Conservation (phyloP, 2,113 vertebrate genomes). For the Saguinus midas region DNA sequence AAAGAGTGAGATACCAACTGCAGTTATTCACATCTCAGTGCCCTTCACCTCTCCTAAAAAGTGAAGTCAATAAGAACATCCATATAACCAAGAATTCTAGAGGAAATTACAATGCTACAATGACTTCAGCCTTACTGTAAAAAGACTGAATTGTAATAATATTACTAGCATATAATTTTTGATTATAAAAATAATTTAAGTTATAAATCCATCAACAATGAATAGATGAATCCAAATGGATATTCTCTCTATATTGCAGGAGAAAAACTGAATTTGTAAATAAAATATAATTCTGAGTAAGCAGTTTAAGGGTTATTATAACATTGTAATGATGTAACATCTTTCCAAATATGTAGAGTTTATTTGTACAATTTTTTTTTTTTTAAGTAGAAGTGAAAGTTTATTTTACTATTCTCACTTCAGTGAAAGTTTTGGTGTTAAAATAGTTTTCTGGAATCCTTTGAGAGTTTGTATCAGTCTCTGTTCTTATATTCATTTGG, state of each 20-base stretch:
- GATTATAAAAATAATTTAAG: conserved; percentile 28
- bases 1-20: background rate
- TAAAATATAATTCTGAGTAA: conserved; percentile 28
- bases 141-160: background rate
- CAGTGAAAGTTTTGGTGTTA: background rate
- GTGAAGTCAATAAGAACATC: background rate
- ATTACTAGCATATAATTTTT: background rate
- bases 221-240: background rate
- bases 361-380: background rate
- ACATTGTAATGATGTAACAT: background rate
- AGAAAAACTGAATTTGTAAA: background rate
- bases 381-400: background rate
- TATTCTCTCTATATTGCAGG: background rate
- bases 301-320: background rate
- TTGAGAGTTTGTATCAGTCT: conserved; percentile 5
- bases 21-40: background rate
- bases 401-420: conserved; percentile 20
- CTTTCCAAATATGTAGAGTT: background rate
- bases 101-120: background rate
- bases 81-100: background rate
- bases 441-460: conserved; percentile 45
- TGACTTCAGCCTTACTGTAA: background rate
- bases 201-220: background rate
- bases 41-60: background rate
- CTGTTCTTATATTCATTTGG: background rate